Conservation (phyloP, 2,113 vertebrate species). For the Centrocercus urophasianus region DNA sequence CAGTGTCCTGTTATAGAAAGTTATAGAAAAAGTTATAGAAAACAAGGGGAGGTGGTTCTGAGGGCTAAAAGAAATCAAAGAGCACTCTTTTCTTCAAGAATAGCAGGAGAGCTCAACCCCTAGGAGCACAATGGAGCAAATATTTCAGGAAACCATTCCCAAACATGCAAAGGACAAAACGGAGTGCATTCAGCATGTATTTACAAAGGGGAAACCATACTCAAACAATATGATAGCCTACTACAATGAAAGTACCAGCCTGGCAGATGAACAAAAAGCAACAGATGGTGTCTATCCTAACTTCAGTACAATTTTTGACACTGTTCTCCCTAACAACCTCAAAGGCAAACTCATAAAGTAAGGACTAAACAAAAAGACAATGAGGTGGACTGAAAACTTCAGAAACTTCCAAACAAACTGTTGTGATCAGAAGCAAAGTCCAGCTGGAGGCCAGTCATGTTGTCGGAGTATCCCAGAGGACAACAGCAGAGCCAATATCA, state of each 20-base stretch:
- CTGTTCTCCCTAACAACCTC: not conserved
- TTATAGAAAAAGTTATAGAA: not conserved
- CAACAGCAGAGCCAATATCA: not conserved
- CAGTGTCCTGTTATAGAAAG: not conserved
- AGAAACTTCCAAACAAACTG: not conserved
- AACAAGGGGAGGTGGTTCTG: not conserved
- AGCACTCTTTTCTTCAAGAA: not conserved
- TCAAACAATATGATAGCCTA: not conserved
- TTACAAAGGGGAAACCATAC: no score
- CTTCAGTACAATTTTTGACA: not conserved
- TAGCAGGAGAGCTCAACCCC: not conserved
- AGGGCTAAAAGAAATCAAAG: not conserved
- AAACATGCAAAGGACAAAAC: no score
- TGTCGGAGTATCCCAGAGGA: not conserved
- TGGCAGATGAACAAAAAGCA: not conserved
- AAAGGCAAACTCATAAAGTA: not conserved
- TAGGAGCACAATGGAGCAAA: not conserved
- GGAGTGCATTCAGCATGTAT: no score
- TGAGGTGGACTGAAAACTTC: not conserved
- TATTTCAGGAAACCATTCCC: no score
- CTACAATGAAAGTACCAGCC: not conserved
- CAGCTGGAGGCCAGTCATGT: not conserved
- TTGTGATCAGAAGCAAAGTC: not conserved
- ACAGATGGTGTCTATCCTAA: not conserved
- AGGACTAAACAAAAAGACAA: not conserved